Conservation (phyloP, 2,113 vertebrate genomes). For the Gnathonemus longibarbis region DNA sequence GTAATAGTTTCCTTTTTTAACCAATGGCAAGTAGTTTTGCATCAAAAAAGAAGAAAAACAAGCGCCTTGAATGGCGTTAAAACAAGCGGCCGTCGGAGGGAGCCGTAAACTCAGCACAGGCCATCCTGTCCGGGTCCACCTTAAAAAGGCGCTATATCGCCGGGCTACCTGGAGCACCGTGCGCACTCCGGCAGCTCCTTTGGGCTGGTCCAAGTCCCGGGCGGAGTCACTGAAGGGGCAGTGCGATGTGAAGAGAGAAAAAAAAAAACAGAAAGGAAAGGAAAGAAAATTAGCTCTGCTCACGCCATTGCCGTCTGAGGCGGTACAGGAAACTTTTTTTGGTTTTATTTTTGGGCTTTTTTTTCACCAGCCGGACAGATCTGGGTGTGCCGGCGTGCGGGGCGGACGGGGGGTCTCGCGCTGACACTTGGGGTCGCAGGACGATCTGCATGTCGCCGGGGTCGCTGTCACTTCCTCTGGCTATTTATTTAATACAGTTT, state of each 20-base stretch:
- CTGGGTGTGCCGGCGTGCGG: not conserved
- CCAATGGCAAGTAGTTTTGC: not conserved
- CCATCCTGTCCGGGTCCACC: slow-evolving; percentile 42
- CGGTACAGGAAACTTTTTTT: slow-evolving; percentile 11
- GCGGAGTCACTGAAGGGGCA: slow-evolving; percentile 39
- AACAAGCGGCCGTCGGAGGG: not conserved
- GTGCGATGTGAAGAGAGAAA: slow-evolving; percentile 4
- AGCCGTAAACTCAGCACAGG: not conserved
- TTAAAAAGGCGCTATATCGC: slow-evolving; percentile 39
- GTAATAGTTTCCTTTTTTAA: not conserved
- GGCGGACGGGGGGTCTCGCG: slow-evolving; percentile 33
- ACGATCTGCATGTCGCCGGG: slow-evolving; percentile 7
- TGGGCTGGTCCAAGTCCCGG: not conserved
- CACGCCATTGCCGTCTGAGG: slow-evolving; percentile 16
- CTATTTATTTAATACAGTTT: not conserved
- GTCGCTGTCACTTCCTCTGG: slow-evolving; percentile 4
- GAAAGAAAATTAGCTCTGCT: slow-evolving; percentile 19
- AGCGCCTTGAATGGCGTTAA: not conserved
- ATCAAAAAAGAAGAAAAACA: not conserved
- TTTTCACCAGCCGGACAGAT: slow-evolving; percentile 4
- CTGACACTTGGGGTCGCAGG: slow-evolving; percentile 21
- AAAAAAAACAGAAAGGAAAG: slow-evolving; percentile 21
- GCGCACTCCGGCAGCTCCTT: not conserved
- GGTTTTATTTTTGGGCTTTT: not conserved
- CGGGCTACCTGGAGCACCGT: slow-evolving; percentile 4